Evolutionary conservation across 2,113 vertebrate genomes (phyloP).

Genomic region (Orthonyx spaldingii): DNA sequence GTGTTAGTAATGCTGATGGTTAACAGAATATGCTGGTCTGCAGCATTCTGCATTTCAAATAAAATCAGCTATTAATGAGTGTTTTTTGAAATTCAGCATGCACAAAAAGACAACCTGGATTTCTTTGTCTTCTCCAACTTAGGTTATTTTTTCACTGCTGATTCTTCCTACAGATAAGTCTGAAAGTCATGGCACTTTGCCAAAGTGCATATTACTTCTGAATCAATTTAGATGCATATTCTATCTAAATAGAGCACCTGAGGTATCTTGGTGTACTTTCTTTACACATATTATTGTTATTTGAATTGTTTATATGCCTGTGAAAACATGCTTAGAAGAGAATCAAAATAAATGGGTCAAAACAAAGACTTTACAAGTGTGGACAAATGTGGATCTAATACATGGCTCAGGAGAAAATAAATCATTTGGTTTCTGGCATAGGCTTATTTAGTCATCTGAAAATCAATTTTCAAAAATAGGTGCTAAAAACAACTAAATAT

Average conservation of each 20-base stretch:
- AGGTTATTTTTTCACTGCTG: not conserved
- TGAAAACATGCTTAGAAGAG: not conserved
- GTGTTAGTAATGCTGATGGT: not conserved
- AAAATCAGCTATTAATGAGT: not conserved
- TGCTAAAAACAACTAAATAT: not conserved
- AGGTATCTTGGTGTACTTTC: not conserved
- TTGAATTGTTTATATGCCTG: not conserved
- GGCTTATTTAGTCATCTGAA: not conserved
- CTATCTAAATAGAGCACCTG: not conserved
- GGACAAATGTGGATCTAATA: not conserved
- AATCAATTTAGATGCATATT: not conserved
- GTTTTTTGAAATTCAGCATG: not conserved
- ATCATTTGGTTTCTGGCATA: not conserved
- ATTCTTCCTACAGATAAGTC: not conserved
- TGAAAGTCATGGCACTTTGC: not conserved
- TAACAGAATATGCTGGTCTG: not conserved
- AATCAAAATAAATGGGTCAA: not conserved
- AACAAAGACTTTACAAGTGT: not conserved
- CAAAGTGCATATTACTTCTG: not conserved
- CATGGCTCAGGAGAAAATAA: not conserved
- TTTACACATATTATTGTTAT: not conserved
- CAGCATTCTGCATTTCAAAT: not conserved
- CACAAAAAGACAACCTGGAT: not conserved
- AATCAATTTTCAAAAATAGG: not conserved
- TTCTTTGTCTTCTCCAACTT: not conserved